Evolutionary conservation across 2,113 vertebrate genomes (phyloP).

Genomic region (Sapajus apella): DNA sequence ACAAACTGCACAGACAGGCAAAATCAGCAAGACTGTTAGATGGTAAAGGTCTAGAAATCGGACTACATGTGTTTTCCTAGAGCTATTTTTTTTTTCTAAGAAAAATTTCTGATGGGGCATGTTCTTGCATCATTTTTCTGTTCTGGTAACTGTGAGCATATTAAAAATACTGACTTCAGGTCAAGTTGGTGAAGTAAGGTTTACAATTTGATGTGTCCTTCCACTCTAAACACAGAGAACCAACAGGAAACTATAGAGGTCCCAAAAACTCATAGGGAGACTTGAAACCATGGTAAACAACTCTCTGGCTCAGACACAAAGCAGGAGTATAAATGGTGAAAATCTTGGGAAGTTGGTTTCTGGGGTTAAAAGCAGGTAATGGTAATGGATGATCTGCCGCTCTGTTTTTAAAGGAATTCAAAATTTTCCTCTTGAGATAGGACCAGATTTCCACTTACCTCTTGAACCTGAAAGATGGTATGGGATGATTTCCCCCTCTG

Average conservation of each 20-base stretch:
- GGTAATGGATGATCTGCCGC: accelerated
- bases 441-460: neutral
- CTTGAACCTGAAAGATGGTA: neutral
- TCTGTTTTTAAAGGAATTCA: neutral
- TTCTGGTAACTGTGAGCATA: neutral
- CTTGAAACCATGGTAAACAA: neutral
- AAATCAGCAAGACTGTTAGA: neutral
- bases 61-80: neutral
- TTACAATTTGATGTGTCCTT: neutral
- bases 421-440: neutral
- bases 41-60: neutral
- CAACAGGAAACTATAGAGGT: neutral
- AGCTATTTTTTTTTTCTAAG: neutral
- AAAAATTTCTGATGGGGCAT: neutral
- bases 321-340: neutral
- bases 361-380: neutral
- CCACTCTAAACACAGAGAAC: neutral
- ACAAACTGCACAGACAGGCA: neutral
- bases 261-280: neutral
- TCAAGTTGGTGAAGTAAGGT: neutral
- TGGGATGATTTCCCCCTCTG: neutral
- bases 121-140: neutral
- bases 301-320: neutral
- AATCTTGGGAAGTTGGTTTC: neutral
- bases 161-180: neutral